Evolutionary conservation across 2,797 vertebrate species (phyloP).

Genomic region (Sebastes minor): DNA sequence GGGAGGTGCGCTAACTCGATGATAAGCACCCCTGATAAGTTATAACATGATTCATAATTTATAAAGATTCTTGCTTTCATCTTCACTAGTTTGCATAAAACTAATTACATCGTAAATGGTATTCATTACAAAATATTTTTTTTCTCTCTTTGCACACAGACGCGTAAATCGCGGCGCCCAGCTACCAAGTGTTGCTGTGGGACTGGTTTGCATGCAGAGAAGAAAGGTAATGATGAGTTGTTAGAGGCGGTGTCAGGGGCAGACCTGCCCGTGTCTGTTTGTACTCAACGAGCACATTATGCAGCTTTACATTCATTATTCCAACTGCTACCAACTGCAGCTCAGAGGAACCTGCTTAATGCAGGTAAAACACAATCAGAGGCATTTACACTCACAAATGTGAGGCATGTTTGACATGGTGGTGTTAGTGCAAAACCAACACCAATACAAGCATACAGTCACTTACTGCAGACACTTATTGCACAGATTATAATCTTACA

Average conservation of each 20-base stretch:
- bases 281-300: slow-evolving; percentile 24
- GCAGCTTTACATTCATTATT: slow-evolving; percentile 43
- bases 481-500: background rate
- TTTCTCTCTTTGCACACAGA: slow-evolving; percentile 39
- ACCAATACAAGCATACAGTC: background rate
- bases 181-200: slow-evolving; percentile 58
- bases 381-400: background rate
- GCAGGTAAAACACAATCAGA: slow-evolving; percentile 27
- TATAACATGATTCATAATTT: slow-evolving; percentile 99
- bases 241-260: slow-evolving; percentile 59
- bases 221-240: slow-evolving; percentile 72
- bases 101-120: slow-evolving; percentile 99
- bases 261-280: slow-evolving; percentile 55
- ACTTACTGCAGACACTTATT: background rate
- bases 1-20: slow-evolving; percentile 90
- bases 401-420: background rate
- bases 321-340: slow-evolving; percentile 38
- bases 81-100: slow-evolving; percentile 99
- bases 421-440: background rate
- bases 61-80: slow-evolving; percentile 98
- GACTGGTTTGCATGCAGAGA: slow-evolving; percentile 68
- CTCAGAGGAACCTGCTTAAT: background rate
- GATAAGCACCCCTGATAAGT: slow-evolving; percentile 90
- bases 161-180: slow-evolving; percentile 31
- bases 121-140: slow-evolving; percentile 93